Percentiles rank a stretch among this genome's conserved stretches.
Evolutionary conservation across 1,140 invertebrate species (phyloP).

Genomic region (Chionoecetes opilio): DNA sequence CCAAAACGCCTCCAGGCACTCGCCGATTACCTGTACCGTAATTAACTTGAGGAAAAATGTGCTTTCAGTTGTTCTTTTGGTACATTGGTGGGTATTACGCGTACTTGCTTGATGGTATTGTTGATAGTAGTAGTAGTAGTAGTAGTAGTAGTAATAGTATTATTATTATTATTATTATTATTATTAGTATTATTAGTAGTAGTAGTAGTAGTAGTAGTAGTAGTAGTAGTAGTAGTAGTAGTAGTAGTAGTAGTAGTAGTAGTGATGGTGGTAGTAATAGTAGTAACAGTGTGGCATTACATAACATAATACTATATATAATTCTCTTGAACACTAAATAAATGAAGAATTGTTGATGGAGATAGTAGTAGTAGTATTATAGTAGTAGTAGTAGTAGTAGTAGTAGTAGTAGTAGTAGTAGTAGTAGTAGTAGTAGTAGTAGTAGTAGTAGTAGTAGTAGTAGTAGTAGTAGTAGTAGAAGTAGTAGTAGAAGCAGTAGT

Average conservation of each 20-base stretch:
- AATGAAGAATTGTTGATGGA: background rate
- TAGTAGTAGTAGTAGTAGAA: background rate
- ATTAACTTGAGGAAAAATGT: background rate
- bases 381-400: background rate
- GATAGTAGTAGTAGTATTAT: background rate
- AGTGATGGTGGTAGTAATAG: no score
- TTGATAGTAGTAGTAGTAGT: background rate
- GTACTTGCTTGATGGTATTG: background rate
- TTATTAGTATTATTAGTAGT: no score
- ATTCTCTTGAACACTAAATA: no score
- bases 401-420: constrained; percentile 12
- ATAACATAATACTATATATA: no score
- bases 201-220: no score
- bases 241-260: no score
- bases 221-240: no score
- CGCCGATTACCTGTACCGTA: background rate
- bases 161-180: no score
- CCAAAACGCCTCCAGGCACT: background rate
- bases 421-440: background rate
- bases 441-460: background rate
- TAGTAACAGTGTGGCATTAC: no score
- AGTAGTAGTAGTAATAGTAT: no score
- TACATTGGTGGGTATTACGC: background rate
- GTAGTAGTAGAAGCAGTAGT: background rate
- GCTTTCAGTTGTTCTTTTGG: background rate